Evolutionary conservation across 2,888 invertebrate genomes (phyloP), one percentile per base, ranked within the genome.

Genomic region (Acleris cristana): DNA sequence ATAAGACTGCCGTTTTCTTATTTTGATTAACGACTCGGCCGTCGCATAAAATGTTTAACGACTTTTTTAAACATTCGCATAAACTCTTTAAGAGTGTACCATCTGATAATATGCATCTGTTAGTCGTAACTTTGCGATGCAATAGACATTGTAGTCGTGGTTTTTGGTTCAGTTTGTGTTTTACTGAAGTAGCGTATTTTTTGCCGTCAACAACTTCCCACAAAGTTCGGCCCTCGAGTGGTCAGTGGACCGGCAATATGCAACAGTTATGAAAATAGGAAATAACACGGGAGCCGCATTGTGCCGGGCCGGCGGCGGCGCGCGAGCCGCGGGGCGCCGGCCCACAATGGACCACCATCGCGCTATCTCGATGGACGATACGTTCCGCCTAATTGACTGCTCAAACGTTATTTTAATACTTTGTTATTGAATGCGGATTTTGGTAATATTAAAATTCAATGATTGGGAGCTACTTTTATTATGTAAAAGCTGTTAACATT

Each of bases 381-480:
- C 85, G 83, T 87, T 87, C 86, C 90, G 90, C 91, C 88, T 90
- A 91, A 92, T 92, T 92, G 92, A 92, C 86, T 90, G 81, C 90
- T 91, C 89, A 91, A 91, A 90, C 80, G 85, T 83, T 87, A 88
- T 86, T 89, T 86, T 88, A 90, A 92, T 92, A 89, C 85, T 85
- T 87, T 83, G 81, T 86, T 89, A 88, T 87, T 88, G 80, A 83
- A 82, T 81, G 76, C 78, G 70, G 77, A 83, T 82, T 79, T 76
- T 63, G 69, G 64, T 70, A 49, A 70, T 76, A 76, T 75, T 74
- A 73, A 77, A 76, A 74, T 70, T 69, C 61, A 64, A 70, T 75
- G 65, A 73, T 75, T 73, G 73, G 74, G 70, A 73, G 69, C 73
- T 72, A 70, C 70, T 72, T 72, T 58, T 71, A 65, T 71, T 64